Percentiles rank a stretch among this genome's conserved stretches.
These are phyloP conservation scores for Ariopsis seemanni DNA, from an alignment of 2,113 vertebrate genomes.

Conservation along the genomic window DNA sequence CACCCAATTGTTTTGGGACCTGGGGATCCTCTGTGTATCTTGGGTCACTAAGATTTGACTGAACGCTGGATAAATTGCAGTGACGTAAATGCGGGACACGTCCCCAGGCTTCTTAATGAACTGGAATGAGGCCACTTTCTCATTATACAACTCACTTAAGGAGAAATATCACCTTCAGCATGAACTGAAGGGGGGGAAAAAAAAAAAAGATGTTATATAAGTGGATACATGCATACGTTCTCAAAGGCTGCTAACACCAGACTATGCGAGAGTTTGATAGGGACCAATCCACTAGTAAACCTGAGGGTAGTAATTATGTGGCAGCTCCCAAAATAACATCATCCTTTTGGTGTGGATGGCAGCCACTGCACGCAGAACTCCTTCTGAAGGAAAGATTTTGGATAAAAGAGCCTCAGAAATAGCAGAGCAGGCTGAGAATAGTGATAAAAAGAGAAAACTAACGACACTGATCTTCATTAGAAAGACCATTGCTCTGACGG, in stretches of 20 bases:
- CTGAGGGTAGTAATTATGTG: slow-evolving; percentile 34
- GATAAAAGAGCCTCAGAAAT: slow-evolving; percentile 23
- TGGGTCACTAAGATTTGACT: slow-evolving; percentile 33
- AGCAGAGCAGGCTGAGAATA: not conserved
- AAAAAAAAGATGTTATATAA: not conserved
- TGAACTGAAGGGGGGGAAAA: not conserved
- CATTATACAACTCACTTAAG: slow-evolving; percentile 45
- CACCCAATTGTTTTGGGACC: slow-evolving; percentile 27
- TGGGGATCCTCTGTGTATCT: slow-evolving; percentile 21
- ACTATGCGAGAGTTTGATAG: not conserved
- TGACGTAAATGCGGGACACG: slow-evolving; percentile 49
- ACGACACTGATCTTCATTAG: not conserved
- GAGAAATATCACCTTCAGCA: not conserved
- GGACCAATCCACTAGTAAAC: slow-evolving; percentile 13
- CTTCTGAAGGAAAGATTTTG: slow-evolving; percentile 12
- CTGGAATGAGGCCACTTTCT: slow-evolving; percentile 47
- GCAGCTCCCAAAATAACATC: slow-evolving; percentile 47
- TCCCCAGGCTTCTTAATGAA: slow-evolving; percentile 47
- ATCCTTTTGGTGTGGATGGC: slow-evolving; percentile 35
- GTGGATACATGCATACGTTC: not conserved
- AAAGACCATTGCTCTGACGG: not conserved
- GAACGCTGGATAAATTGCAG: slow-evolving; percentile 15
- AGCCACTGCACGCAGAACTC: slow-evolving; percentile 24
- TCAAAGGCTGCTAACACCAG: not conserved
- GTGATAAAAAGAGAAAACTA: not conserved